phyloP scores from a whole-genome alignment of 2,888 invertebrate genomes.

The Andrena dorsata region DNA sequence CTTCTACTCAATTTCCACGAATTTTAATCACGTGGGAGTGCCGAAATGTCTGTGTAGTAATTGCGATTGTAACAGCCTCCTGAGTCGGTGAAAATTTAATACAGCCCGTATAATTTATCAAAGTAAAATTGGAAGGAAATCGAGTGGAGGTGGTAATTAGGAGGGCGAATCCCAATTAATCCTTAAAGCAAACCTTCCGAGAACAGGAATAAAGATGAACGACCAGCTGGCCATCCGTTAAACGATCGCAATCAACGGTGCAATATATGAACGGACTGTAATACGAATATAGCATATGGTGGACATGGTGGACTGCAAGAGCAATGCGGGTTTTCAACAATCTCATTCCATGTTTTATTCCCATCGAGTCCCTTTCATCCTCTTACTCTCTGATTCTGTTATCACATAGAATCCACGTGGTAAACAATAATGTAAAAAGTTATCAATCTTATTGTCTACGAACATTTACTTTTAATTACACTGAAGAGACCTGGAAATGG shows the following conservation, averaged over 20 bases:
- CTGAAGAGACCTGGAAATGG: too few relatives aligned
- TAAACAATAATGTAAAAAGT: background rate
- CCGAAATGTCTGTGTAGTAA: slow-evolving; percentile 21
- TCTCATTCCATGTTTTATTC: slow-evolving; percentile 24
- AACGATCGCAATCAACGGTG: slow-evolving; percentile 66
- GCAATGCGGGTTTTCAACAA: slow-evolving; percentile 15
- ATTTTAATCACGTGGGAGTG: slow-evolving; percentile 8
- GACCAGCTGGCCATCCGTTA: slow-evolving; percentile 63
- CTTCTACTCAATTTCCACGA: background rate
- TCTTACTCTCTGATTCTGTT: background rate
- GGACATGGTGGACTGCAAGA: background rate
- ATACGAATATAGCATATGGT: slow-evolving; percentile 52
- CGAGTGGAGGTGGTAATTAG: slow-evolving; percentile 54
- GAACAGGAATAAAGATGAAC: slow-evolving; percentile 63
- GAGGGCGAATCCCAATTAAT: slow-evolving; percentile 57
- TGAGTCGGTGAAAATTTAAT: slow-evolving; percentile 46
- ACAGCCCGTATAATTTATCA: slow-evolving; percentile 45
- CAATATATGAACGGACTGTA: slow-evolving; percentile 55
- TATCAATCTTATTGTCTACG: background rate
- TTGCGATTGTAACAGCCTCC: slow-evolving; percentile 44
- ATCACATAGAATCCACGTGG: background rate
- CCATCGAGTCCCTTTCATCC: too few relatives aligned
- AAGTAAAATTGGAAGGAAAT: slow-evolving; percentile 56
- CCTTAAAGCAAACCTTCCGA: slow-evolving; percentile 43
- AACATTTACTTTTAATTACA: too few relatives aligned